These are phyloP conservation scores for Zophobas atratus DNA, from an alignment of 1,140 invertebrate genomes.

Conservation along the genomic window DNA sequence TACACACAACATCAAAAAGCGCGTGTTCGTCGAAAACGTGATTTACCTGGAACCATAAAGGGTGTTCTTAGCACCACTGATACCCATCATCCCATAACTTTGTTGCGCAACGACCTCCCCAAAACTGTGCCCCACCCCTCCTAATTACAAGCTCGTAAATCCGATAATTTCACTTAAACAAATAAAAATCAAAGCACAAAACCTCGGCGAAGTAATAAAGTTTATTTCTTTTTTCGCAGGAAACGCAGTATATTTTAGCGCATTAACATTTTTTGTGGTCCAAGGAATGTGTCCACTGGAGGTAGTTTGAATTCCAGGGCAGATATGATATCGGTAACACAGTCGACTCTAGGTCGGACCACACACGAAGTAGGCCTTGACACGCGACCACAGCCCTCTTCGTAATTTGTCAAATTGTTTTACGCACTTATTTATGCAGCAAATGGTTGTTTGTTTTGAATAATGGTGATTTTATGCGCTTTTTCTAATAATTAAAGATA, in stretches of 20 bases:
- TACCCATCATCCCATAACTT: neutral
- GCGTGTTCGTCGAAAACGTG: neutral
- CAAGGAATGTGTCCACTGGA: constrained; percentile 38
- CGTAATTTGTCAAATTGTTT: constrained; percentile 52
- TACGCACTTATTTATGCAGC: constrained; percentile 45
- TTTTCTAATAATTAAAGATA: constrained; percentile 32
- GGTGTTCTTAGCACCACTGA: neutral
- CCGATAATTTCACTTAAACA: constrained; percentile 13
- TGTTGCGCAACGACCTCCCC: neutral
- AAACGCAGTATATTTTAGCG: neutral
- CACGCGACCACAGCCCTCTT: constrained; percentile 47
- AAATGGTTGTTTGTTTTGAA: constrained; percentile 46
- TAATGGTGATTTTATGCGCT: constrained; percentile 52
- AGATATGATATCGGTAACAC: constrained; percentile 52
- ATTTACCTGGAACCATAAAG: constrained; percentile 6
- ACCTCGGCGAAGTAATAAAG: constrained; percentile 9
- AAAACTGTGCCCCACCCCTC: constrained; percentile 1
- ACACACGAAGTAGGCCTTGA: constrained; percentile 49
- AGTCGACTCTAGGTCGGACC: constrained; percentile 42
- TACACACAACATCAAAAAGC: neutral
- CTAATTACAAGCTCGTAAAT: constrained; percentile 19
- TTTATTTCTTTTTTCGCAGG: constrained; percentile 25
- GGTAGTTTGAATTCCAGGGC: constrained; percentile 43
- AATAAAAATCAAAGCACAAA: constrained; percentile 13
- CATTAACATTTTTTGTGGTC: constrained; percentile 42